phyloP scores from a whole-genome alignment of 2,888 invertebrate genomes.

The Spodoptera littoralis region DNA sequence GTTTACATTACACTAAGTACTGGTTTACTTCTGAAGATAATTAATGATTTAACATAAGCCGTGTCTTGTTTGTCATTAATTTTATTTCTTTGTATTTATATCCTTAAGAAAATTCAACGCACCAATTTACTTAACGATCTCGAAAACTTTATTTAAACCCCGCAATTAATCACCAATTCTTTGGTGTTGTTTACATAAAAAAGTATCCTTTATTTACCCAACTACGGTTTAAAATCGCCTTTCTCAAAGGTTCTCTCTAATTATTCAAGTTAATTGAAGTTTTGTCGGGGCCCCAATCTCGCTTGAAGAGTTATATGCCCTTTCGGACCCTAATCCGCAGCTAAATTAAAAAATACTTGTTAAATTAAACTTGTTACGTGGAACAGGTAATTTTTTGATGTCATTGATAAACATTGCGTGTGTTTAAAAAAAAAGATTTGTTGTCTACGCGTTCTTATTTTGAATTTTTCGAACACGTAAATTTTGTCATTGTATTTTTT shows the following conservation, averaged over 20 bases:
- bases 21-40: neutral
- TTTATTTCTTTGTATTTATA: neutral
- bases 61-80: neutral
- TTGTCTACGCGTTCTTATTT: constrained; percentile 6
- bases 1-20: no score
- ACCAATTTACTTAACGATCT: constrained; percentile 19
- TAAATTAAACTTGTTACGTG: constrained; percentile 27
- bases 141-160: constrained; percentile 35
- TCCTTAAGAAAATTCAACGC: constrained; percentile 1
- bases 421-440: constrained; percentile 29
- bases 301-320: constrained; percentile 41
- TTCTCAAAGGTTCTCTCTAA: constrained; percentile 57
- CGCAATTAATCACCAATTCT: constrained; percentile 46
- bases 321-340: constrained; percentile 38
- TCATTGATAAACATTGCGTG: constrained; percentile 15
- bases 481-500: constrained; percentile 22
- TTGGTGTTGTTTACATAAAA: constrained; percentile 42
- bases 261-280: constrained; percentile 74
- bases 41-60: neutral
- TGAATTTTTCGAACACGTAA: constrained; percentile 2
- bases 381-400: constrained; percentile 8
- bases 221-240: constrained; percentile 54
- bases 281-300: constrained; percentile 56
- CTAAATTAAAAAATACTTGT: constrained; percentile 48
- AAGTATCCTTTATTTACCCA: constrained; percentile 52